Evolutionary conservation across 2,113 vertebrate genomes (phyloP), one percentile per base, ranked within the genome.

Genomic region (Syrmaticus mikado): DNA sequence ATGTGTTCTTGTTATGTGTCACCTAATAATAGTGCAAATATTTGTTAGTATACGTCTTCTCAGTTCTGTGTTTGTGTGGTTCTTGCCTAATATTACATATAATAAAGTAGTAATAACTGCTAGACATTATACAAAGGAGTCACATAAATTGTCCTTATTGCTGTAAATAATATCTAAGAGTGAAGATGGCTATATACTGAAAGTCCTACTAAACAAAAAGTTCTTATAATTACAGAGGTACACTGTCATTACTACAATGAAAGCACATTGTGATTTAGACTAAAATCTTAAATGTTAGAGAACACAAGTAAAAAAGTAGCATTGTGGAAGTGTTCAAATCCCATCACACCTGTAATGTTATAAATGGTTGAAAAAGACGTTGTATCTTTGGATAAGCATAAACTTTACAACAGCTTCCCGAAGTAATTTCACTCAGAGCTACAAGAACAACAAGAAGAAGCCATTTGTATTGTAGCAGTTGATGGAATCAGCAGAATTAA

Each of bases 301-400:
- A 94, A 78, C 13, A 57, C 18, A 79, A 38, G 50, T 89, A 66
- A 64, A 91, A 91, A 92, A 85, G 75, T 36, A 84, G n/a, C 11
- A 71, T 74, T 81, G 57, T 77, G 55, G 82, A 79, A 80, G 64
- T 58, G n/a, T 71, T 93, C 13, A 41, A 57, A 7, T 94, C 70
- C 55, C 81, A 71, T 82, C 24, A 62, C 91, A 77, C 34, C 70
- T 87, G n/a, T 73, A 85, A 94, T 83, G 65, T 60, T 92, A 67
- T 62, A 85, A 41, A 60, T 82, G 22, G 14, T 75, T 85, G 55
- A 60, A 61, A 38, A 85, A 87, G 10, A 8, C 60, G 68, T 87
- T 87, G 18, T 85, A 48, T 5, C 8, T 94, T 82, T 91, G 27
- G 30, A 74, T 82, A 92, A 81, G 45, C 30, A 91, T 89, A 83